Percentiles rank a stretch among this genome's conserved stretches.
These are phyloP conservation scores for Atrina japonica DNA, from an alignment of 2,888 invertebrate genomes.

Conservation along the genomic window DNA sequence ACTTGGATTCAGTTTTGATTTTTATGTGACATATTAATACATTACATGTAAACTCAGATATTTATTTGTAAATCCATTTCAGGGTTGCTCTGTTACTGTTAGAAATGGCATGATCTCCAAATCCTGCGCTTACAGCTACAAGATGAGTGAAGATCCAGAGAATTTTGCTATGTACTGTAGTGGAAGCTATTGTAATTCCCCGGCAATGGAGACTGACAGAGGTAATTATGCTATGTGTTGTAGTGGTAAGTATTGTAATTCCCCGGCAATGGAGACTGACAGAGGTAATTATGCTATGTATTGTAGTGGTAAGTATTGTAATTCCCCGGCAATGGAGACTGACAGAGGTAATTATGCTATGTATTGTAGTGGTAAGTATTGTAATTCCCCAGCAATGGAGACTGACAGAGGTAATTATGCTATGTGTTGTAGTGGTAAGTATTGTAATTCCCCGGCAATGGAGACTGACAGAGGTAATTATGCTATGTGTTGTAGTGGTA, in stretches of 20 bases:
- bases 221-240: constrained; percentile 27
- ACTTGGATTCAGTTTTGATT: too few species aligned
- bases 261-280: constrained; percentile 1
- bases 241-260: constrained; percentile 24
- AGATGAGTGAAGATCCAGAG: constrained; percentile 6
- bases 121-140: constrained; percentile 20
- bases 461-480: too few species aligned
- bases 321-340: neutral
- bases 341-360: too few species aligned
- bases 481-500: too few species aligned
- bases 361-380: too few species aligned
- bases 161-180: constrained; percentile 13
- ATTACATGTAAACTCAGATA: too few species aligned
- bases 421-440: too few species aligned
- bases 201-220: constrained; percentile 9
- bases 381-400: too few species aligned
- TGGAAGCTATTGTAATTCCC: constrained; percentile 30
- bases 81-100: constrained; percentile 20
- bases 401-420: too few species aligned
- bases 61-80: neutral
- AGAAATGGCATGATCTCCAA: constrained; percentile 16
- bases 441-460: too few species aligned
- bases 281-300: constrained; percentile 28
- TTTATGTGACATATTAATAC: too few species aligned
- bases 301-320: neutral